Evolutionary conservation across 2,113 vertebrate genomes (phyloP).

Genomic region (Melanerpes aurifrons): DNA sequence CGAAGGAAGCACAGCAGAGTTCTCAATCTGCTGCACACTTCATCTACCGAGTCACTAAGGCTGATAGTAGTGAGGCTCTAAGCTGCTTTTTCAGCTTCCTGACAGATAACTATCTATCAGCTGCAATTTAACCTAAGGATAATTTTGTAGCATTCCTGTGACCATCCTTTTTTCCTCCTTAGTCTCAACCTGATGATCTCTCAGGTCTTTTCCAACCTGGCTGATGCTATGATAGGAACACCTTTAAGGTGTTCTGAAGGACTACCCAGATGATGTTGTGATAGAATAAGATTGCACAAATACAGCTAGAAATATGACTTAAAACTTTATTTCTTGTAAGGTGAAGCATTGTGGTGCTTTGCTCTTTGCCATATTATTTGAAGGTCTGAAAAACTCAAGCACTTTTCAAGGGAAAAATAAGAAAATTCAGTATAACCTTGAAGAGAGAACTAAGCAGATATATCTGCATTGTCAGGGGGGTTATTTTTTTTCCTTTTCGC

Average conservation of each 20-base stretch:
- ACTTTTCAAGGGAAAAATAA: neutral
- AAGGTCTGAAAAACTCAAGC: neutral
- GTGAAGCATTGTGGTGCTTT: neutral
- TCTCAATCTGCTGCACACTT: neutral
- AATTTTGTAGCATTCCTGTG: neutral
- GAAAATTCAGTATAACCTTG: neutral
- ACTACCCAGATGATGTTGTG: neutral
- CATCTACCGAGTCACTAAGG: neutral
- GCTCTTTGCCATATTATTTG: neutral
- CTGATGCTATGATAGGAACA: neutral
- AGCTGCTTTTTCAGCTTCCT: neutral
- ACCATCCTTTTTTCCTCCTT: neutral
- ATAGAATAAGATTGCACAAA: neutral
- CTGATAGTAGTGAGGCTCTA: neutral
- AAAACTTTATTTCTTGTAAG: neutral
- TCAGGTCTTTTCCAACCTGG: too few relatives aligned
- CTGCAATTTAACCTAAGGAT: neutral
- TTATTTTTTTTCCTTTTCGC: neutral
- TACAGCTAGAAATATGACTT: neutral
- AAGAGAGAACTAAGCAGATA: neutral
- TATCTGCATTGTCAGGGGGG: neutral
- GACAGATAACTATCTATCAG: neutral
- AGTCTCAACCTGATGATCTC: neutral
- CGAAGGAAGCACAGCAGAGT: neutral
- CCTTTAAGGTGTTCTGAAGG: neutral